phyloP scores from a whole-genome alignment of 2,797 vertebrate genomes.

The Pristis pectinata region DNA sequence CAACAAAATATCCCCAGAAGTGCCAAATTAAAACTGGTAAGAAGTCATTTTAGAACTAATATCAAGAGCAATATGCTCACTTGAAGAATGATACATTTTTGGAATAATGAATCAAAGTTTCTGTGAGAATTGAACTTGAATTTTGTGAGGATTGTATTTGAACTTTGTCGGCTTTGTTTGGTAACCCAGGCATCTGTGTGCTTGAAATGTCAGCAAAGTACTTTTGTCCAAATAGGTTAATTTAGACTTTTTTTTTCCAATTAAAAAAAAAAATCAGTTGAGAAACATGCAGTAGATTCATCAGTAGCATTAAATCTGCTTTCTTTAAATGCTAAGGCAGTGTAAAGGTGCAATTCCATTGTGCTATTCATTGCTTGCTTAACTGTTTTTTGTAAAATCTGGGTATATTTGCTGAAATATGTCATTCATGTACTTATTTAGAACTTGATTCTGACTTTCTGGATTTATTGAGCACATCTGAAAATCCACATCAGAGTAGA shows the following conservation, averaged over 20 bases:
- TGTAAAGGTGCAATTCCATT: neutral
- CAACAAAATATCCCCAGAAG: neutral
- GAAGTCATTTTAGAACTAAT: neutral
- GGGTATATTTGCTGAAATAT: neutral
- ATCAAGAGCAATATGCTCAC: neutral
- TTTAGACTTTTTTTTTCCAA: neutral
- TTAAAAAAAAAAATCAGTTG: neutral
- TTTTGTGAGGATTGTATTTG: too few relatives aligned
- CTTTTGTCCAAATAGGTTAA: neutral
- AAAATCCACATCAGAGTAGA: conserved; percentile 64
- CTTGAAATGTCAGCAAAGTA: neutral
- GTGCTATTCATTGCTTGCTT: neutral
- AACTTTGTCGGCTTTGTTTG: neutral
- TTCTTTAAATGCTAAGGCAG: neutral
- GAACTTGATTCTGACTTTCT: conserved; percentile 74
- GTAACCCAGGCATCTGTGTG: neutral
- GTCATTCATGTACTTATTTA: conserved; percentile 49
- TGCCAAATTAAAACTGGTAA: neutral
- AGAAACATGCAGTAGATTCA: neutral
- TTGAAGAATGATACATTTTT: neutral
- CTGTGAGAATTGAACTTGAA: too few relatives aligned
- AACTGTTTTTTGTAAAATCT: neutral
- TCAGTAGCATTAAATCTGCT: neutral
- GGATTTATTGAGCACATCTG: conserved; percentile 76
- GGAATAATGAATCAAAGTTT: neutral